These are phyloP conservation scores for Thera obeliscata DNA, from an alignment of 2,888 invertebrate genomes.

Conservation along the genomic window DNA sequence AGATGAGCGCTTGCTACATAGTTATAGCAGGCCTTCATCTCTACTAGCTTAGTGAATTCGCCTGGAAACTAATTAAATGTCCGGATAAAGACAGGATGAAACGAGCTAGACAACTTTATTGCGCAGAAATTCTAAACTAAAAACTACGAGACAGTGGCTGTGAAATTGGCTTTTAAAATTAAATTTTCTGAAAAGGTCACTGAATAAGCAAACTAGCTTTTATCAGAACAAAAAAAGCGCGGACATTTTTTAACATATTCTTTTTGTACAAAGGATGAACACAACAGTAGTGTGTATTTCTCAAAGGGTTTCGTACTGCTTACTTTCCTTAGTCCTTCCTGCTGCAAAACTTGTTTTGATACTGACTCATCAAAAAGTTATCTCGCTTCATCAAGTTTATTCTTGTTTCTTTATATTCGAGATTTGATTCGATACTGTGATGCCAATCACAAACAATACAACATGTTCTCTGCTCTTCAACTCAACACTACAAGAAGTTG, in stretches of 20 bases:
- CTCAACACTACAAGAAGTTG: no score
- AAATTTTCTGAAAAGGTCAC: neutral
- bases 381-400: neutral
- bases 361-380: neutral
- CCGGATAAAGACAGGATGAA: slow-evolving; percentile 49
- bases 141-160: slow-evolving; percentile 6
- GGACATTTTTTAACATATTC: neutral
- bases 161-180: slow-evolving; percentile 6
- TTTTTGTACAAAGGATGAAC: neutral
- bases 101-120: slow-evolving; percentile 39
- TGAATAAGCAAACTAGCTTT: neutral
- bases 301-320: neutral
- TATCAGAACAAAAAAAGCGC: neutral
- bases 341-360: neutral
- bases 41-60: slow-evolving; percentile 50
- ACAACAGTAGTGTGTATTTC: neutral
- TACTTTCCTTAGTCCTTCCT: neutral
- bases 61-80: slow-evolving; percentile 62
- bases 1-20: neutral
- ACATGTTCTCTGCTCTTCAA: neutral
- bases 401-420: neutral
- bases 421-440: no score
- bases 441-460: neutral
- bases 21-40: slow-evolving; percentile 34
- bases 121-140: slow-evolving; percentile 23